Base-by-base conservation (phyloP, 2,113 vertebrate genomes). In the Panurus biarmicus region DNA sequence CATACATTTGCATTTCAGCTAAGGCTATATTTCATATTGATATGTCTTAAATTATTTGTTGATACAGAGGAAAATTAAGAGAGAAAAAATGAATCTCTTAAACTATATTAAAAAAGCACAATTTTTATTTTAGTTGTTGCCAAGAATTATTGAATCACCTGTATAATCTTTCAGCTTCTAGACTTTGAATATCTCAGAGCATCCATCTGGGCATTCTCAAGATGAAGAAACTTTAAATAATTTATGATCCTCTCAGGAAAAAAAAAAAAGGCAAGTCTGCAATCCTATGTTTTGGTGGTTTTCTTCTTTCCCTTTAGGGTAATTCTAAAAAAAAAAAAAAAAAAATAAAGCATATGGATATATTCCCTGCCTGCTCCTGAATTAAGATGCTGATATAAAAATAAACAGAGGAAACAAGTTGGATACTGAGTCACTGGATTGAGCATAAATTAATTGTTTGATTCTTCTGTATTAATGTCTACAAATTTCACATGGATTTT, bases 181-280 rank as follows among this genome's bases (percentile, higher is more conserved):
- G 22, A 24, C 56, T 61, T 26, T 85, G 77, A 91, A 69, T 87
- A 94, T 88, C 79, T 92, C 62, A 80, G 11, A 44, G 28, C 20
- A 51, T 90, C 83, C 74, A 89, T 78, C 14, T 93, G 81, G 83
- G 77, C 61, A 69, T 86, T 93, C 81, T 85, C 72, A 92, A 94
- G 72, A 83, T 78, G 88, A 84, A 87, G 69, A 87, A 87, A 89
- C 26, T 76, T 92, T 65, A 85, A 90, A 95, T 89, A 93, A 95
- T 95, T 91, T 78, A 93, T 94, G 29, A 73, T 36, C 9, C 13
- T 89, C 65, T 70, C 35, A 26, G 62, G 66, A 28, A 80, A 78
- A 81, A 80, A 78, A 81, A 54, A 81, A 74, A 47, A 3, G 56
- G n/a, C 3, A 4, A 91, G 28, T 67, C 79, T 96, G 77, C 82